Percentiles rank a stretch among this genome's conserved stretches.
These are phyloP conservation scores for Lycophotia porphyrea DNA, from an alignment of 2,888 invertebrate species.

Conservation along the genomic window DNA sequence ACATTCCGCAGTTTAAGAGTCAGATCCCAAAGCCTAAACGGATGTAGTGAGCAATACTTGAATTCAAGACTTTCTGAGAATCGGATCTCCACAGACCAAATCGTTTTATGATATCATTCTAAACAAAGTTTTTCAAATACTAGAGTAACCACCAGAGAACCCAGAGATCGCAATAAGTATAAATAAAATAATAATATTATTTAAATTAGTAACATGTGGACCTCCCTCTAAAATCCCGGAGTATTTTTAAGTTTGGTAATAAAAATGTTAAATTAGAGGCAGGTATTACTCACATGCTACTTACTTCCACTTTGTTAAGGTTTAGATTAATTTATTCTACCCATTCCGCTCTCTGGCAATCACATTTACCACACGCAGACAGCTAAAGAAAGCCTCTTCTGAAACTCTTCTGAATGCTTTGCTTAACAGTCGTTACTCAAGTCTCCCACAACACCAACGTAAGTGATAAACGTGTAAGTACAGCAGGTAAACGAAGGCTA, in stretches of 20 bases:
- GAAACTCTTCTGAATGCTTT: background rate
- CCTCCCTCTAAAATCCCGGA: background rate
- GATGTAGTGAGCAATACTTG: constrained; percentile 4
- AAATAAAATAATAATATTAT: too few species aligned
- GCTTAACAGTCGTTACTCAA: background rate
- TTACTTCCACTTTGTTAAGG: background rate
- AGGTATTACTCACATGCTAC: background rate
- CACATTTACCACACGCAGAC: background rate
- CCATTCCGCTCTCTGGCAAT: background rate
- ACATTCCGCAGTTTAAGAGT: background rate
- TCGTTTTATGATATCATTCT: constrained; percentile 4
- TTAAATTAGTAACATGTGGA: too few species aligned
- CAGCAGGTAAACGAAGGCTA: constrained; percentile 4
- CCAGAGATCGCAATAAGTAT: too few species aligned
- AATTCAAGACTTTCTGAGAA: constrained; percentile 13
- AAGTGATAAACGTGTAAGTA: constrained; percentile 13
- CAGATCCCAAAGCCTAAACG: background rate
- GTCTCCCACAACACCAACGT: background rate
- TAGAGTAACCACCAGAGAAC: background rate
- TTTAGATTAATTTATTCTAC: background rate
- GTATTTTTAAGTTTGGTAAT: too few species aligned
- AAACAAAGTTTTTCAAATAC: background rate
- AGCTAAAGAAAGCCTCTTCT: background rate
- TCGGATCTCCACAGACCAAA: background rate
- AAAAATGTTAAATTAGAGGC: background rate